Evolutionary conservation across 2,888 invertebrate species (phyloP), one percentile per base, ranked within the genome.

Genomic region (Hemicrepidius hirtus): DNA sequence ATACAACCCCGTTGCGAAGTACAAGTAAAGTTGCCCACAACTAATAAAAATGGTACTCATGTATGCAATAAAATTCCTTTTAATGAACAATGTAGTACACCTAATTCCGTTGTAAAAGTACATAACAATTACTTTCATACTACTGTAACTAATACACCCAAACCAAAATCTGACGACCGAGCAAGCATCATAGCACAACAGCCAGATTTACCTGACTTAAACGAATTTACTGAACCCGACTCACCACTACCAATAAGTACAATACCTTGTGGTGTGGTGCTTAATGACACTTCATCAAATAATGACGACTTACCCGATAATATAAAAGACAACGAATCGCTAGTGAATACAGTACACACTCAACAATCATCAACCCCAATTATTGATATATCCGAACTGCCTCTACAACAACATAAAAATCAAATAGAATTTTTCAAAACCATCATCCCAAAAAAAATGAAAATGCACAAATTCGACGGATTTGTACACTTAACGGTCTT

Each of bases 11-110:
- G 40, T 40, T 40, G 5, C 10, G 40, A 40, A 40, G 10, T 40
- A 3, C 40, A 40, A 40, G 13, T 40, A 3, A 40, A 40, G 10
- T 40, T 40, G 10, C 40, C 40, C 5, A 40, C 40, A 40, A 10
- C 10, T 40, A 40, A 40, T 40, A 40, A 40, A 40, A 40, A 40
- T 10, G 40, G 40, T 40, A 10, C 10, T 40, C 40, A 40, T 40
- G 10, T 40, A 13, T 40, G 40, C 40, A 40, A 3, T 40, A 40
- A 13, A 40, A 40, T 40, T n/a, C 3, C 3, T 40, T 40, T 40
- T 49, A 21, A 21, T 49, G 5, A 49, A 49, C 49, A 49, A 9
- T 49, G 18, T 12, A 21, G 13, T 9, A 49, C 49, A 16, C 49
- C 49, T 18, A 49, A 18, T 20, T 5, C 49, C 6, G 6, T 20